phyloP scores from a whole-genome alignment of 1,140 invertebrate genomes.

The Streblospio benedicti region DNA sequence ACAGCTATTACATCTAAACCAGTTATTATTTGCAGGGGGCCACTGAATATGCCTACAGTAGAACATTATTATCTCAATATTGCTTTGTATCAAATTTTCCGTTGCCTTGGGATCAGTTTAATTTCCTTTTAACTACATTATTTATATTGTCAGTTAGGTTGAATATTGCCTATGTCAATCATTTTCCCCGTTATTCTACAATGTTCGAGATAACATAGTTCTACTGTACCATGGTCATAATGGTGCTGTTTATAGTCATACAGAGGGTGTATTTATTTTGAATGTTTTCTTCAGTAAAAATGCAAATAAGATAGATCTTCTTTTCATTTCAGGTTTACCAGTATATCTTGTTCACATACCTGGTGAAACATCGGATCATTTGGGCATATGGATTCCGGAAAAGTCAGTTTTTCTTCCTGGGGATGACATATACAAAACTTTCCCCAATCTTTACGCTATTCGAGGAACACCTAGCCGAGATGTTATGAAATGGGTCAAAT shows the following conservation, averaged over 20 bases:
- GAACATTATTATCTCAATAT: too few species aligned
- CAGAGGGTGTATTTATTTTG: not conserved
- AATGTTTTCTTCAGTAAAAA: not conserved
- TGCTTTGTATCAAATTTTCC: too few species aligned
- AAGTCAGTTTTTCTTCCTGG: constrained; percentile 26
- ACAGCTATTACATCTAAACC: too few species aligned
- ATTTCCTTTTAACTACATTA: too few species aligned
- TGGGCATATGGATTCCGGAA: constrained; percentile 32
- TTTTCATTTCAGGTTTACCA: constrained; percentile 18
- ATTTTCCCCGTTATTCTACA: not conserved
- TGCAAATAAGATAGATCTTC: not conserved
- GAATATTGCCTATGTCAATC: not conserved
- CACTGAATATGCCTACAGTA: too few species aligned
- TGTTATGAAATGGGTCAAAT: constrained; percentile 27
- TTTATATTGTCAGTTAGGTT: too few species aligned
- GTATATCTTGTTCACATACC: constrained; percentile 32
- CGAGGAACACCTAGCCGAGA: constrained; percentile 29
- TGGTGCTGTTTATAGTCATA: not conserved
- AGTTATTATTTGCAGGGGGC: too few species aligned
- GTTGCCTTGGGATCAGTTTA: too few species aligned
- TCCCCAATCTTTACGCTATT: constrained; percentile 38
- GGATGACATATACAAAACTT: constrained; percentile 33
- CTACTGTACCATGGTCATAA: not conserved
- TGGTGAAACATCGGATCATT: constrained; percentile 35
- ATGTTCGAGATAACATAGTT: not conserved